phyloP scores from a whole-genome alignment of 2,888 invertebrate genomes.

The Leptarthrus brevirostris region DNA sequence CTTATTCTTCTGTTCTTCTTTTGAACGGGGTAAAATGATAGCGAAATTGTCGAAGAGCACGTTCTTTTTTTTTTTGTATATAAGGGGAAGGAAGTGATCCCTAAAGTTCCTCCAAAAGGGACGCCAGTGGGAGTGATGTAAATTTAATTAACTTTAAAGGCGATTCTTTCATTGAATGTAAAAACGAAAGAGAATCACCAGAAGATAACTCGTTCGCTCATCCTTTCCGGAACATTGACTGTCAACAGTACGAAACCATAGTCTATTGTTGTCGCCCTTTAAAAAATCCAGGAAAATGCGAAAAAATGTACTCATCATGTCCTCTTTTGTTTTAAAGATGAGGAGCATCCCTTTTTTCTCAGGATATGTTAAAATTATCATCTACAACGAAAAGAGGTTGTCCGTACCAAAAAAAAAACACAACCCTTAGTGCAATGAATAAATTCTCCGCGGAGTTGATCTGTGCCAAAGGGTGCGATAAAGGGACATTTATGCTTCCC shows the following conservation, averaged over 20 bases:
- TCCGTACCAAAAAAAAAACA: not conserved
- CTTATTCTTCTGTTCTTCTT: not conserved
- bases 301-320: slow-evolving; percentile 31
- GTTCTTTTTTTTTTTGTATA: not conserved
- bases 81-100: slow-evolving; percentile 17
- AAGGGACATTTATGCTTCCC: not conserved
- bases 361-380: slow-evolving; percentile 23
- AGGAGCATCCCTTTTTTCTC: slow-evolving; percentile 20
- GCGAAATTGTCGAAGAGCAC: too few species aligned
- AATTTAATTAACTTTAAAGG: slow-evolving; percentile 42
- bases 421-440: not conserved
- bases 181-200: not conserved
- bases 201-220: not conserved
- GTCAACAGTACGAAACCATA: slow-evolving; percentile 5
- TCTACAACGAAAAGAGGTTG: not conserved
- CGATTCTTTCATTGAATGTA: slow-evolving; percentile 9
- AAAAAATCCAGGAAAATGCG: not conserved
- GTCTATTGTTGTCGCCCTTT: slow-evolving; percentile 1
- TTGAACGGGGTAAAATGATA: not conserved
- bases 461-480: not conserved
- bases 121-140: slow-evolving; percentile 15
- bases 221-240: not conserved
- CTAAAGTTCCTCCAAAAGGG: slow-evolving; percentile 1
- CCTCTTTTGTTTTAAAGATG: slow-evolving; percentile 29
- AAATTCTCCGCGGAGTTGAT: not conserved